Evolutionary conservation across 2,113 vertebrate genomes (phyloP).

Genomic region (Ochotona curzoniae): DNA sequence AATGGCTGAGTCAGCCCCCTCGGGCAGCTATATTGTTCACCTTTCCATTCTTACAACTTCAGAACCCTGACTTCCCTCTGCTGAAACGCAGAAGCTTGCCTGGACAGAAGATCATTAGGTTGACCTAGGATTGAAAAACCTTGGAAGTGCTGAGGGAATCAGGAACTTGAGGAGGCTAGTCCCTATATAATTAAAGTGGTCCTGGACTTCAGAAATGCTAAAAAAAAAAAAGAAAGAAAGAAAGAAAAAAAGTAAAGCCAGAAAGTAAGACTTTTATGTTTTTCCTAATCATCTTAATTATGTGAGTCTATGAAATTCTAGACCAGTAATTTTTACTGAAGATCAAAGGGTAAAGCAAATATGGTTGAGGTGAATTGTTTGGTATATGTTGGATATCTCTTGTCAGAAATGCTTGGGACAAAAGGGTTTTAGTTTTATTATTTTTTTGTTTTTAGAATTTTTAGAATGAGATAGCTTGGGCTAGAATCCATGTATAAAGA

Average conservation of each 20-base stretch:
- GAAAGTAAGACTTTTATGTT: neutral
- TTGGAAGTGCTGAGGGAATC: neutral
- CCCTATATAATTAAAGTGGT: slow-evolving; percentile 40
- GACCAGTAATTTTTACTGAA: neutral
- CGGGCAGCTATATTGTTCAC: neutral
- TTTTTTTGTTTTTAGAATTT: no score
- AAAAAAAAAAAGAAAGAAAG: neutral
- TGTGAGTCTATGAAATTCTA: neutral
- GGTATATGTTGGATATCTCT: slow-evolving; percentile 2
- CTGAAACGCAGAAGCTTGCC: neutral
- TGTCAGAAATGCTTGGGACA: no score
- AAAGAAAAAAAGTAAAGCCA: slow-evolving; percentile 22
- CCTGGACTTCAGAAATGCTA: neutral
- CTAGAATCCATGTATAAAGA: no score
- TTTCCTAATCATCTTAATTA: slow-evolving; percentile 22
- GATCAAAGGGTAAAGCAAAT: slow-evolving; percentile 6
- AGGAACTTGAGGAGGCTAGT: neutral
- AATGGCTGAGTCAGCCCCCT: neutral
- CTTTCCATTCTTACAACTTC: slow-evolving; percentile 2
- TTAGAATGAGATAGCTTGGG: no score
- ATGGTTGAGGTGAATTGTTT: slow-evolving; percentile 14
- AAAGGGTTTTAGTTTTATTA: no score
- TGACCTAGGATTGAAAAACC: neutral
- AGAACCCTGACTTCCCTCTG: neutral
- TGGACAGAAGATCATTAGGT: neutral